Base-by-base conservation (phyloP, 2,797 vertebrate species). In the Malurus splendens region DNA sequence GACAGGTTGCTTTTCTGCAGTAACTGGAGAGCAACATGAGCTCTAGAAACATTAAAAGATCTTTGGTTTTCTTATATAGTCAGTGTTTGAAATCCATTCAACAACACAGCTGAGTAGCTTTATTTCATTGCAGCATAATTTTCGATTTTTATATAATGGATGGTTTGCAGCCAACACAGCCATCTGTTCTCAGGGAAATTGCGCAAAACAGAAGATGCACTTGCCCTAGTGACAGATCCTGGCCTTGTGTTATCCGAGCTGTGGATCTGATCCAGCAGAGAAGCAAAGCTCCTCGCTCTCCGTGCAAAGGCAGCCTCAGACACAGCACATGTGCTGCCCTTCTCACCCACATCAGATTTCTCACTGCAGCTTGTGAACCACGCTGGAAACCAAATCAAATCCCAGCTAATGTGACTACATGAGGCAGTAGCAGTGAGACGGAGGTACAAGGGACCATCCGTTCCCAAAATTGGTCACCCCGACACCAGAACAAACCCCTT, bases 111-210 rank as follows among this genome's bases (percentile, higher is more conserved):
- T 89, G 84, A 95, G 86, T 82, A 81, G 87, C 86, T 93, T 86
- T 88, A 88, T 90, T 95, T 93, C 70, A 75, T 57, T 86, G 84
- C 82, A 67, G 76, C 70, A 41, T 90, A 56, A 89, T 93, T 91
- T 95, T 90, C 92, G 44, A 57, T 74, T 91, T 94, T 93, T 94
- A 91, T 89, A 68, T 94, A 93, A 92, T 81, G 82, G 55, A n/a
- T 78, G 82, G 89, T 92, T 73, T 85, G 59, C 79, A 89, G 94
- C 94, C 91, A 90, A 57, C 77, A 75, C 38, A 56, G 62, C 95
- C 91, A 93, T 93, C 95, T 95, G 95, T 78, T 95, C 89, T 18
- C 70, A 18, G 91, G 85, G 73, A 91, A 90, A 87, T 73, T 60
- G 90, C 30, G 3, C 80, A 81, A 72, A 93, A 50, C 84, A 92